Evolutionary conservation across 2,888 invertebrate species (phyloP).

Genomic region (Anarsia innoxiella): DNA sequence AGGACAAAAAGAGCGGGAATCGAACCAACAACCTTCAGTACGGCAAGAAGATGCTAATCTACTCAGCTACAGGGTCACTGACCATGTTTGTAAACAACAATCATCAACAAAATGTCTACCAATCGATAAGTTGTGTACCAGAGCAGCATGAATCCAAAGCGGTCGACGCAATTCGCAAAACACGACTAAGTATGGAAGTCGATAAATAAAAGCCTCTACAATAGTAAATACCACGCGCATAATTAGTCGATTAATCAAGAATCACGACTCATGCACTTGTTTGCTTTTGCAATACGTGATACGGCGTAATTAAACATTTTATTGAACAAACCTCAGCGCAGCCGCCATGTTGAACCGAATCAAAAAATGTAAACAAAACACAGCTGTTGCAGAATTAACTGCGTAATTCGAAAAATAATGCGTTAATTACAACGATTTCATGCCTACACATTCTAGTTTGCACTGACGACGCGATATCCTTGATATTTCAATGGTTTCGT

Average conservation of each 20-base stretch:
- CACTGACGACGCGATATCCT: conserved; percentile 22
- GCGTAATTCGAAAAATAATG: conserved; percentile 22
- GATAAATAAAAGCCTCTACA: conserved; percentile 12
- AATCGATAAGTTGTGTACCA: conserved; percentile 41
- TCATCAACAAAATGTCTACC: conserved; percentile 28
- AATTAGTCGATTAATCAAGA: conserved; percentile 22
- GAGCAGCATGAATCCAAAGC: conserved; percentile 28
- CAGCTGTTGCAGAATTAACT: conserved; percentile 27
- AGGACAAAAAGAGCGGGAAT: too few species aligned
- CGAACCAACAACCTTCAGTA: too few species aligned
- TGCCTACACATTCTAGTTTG: conserved; percentile 11
- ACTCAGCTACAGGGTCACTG: too few species aligned
- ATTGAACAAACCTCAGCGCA: neutral
- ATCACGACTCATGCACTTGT: neutral
- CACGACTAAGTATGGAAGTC: conserved; percentile 27
- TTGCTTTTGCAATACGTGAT: neutral
- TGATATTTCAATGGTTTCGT: conserved; percentile 35
- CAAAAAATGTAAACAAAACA: conserved; percentile 28
- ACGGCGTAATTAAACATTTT: neutral
- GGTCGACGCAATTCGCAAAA: conserved; percentile 32
- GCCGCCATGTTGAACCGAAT: conserved; percentile 7
- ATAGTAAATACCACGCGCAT: neutral
- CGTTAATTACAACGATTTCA: neutral
- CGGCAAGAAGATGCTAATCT: too few species aligned
- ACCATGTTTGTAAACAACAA: conserved; percentile 2